Conservation (phyloP, 30 jellyfish, hydroid and myxozoan species). For the Aurelia aurita complex sp. Pacific region DNA sequence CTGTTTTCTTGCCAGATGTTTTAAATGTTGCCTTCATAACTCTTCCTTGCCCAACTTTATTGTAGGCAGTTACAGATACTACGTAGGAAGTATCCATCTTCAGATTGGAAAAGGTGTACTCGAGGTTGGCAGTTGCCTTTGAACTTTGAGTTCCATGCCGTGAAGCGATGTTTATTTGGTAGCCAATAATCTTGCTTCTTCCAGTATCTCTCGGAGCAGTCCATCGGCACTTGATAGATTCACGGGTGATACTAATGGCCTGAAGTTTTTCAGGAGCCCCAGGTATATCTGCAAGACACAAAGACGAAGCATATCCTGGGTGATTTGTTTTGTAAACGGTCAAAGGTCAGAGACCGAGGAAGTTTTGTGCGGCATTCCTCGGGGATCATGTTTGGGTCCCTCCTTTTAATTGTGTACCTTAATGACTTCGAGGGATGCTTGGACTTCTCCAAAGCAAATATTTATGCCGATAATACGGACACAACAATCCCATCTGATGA, state of each 20-base stretch:
- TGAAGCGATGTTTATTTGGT: background rate
- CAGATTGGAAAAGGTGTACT: background rate
- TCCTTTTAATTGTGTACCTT: no score
- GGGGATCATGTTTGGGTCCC: no score
- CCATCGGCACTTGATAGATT: background rate
- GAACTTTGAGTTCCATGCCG: background rate
- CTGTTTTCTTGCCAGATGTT: background rate
- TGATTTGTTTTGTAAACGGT: no score
- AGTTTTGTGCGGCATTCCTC: no score
- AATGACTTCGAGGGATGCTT: no score
- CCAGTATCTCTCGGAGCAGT: background rate
- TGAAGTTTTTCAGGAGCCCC: background rate
- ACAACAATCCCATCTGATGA: no score
- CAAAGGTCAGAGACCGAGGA: no score
- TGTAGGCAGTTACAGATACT: background rate
- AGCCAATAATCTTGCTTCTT: background rate
- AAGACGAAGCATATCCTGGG: background rate
- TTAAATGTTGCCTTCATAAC: background rate
- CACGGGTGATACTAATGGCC: background rate
- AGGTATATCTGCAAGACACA: background rate
- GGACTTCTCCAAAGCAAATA: no score
- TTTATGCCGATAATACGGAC: no score
- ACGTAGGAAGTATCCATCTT: background rate
- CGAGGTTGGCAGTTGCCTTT: background rate
- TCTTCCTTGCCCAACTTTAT: background rate